Evolutionary conservation across 2,797 vertebrate genomes (phyloP).

Genomic region (Parauchenoglanis punctatus): DNA sequence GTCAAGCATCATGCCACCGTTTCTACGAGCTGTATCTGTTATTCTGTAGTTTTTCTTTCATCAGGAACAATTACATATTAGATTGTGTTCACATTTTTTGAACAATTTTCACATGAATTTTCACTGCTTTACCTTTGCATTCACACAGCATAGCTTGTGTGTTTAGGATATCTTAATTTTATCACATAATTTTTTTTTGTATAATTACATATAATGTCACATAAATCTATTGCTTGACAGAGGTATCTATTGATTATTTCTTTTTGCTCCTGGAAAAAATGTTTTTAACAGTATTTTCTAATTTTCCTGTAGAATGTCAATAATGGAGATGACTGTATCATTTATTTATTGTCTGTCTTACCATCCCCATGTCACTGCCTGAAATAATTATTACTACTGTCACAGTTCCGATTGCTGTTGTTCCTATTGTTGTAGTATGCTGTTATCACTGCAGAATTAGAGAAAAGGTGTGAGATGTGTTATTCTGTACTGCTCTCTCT

Average conservation of each 20-base stretch:
- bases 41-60: neutral
- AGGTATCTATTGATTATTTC: too few species aligned
- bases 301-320: neutral
- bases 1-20: neutral
- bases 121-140: neutral
- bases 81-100: neutral
- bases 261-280: neutral
- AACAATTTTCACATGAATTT: neutral
- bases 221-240: neutral
- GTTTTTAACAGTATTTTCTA: neutral
- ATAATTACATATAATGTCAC: neutral
- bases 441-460: neutral
- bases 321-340: neutral
- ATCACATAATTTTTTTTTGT: neutral
- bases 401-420: neutral
- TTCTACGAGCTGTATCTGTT: neutral
- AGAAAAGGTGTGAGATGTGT: neutral
- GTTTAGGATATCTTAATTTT: neutral
- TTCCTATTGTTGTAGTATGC: slow-evolving; percentile 1
- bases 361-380: neutral
- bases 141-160: neutral
- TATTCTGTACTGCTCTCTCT: neutral
- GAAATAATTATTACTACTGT: neutral
- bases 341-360: neutral
- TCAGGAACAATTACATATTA: neutral